phyloP scores from a whole-genome alignment of 1,140 invertebrate genomes.

The Sycophaga agraensis region DNA sequence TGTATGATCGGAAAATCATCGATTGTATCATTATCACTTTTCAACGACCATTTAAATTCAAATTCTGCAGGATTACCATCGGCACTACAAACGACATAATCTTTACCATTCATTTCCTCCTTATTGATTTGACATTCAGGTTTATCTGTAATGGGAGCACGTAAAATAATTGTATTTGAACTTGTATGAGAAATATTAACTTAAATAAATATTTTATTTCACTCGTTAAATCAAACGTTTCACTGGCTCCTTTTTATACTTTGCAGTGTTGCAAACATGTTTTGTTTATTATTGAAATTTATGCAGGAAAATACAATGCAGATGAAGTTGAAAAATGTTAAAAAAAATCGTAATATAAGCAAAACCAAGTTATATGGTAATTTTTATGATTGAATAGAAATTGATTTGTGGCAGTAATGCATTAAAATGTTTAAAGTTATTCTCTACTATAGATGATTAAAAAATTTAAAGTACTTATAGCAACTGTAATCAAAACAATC shows the following conservation, averaged over 20 bases:
- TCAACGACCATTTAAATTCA: conserved; percentile 81
- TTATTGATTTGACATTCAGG: conserved; percentile 81
- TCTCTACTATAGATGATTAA: no score
- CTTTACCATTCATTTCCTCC: conserved; percentile 69
- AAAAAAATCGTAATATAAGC: no score
- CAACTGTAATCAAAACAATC: no score
- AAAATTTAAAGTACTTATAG: no score
- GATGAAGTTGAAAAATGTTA: no score
- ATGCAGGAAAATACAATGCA: no score
- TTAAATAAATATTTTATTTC: background rate
- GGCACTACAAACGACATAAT: conserved; percentile 78
- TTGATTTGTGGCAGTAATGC: no score
- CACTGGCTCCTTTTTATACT: background rate
- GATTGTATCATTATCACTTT: conserved; percentile 78
- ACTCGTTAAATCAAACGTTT: background rate
- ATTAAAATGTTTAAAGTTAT: no score
- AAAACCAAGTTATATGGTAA: no score
- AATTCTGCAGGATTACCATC: conserved; percentile 79
- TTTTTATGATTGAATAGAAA: no score
- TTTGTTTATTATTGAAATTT: background rate
- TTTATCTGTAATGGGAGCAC: conserved; percentile 68
- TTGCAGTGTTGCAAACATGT: background rate
- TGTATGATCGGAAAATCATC: conserved; percentile 54
- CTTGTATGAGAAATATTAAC: background rate
- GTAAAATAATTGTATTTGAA: conserved; percentile 27